These are phyloP conservation scores for Marcusenius ussheri DNA, from an alignment of 2,113 vertebrate genomes.

Conservation along the genomic window DNA sequence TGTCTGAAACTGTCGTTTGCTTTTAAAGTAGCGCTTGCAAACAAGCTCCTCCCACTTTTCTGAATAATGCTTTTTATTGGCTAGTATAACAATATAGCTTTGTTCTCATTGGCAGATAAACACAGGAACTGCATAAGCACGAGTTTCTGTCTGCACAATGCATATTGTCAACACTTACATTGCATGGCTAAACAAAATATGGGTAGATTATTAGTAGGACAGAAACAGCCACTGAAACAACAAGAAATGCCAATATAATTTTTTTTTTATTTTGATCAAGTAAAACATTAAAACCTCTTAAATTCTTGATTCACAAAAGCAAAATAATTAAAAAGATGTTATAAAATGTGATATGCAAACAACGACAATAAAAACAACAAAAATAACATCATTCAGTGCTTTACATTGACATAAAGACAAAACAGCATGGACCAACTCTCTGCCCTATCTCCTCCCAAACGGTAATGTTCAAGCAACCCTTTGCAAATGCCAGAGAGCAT, in stretches of 20 bases:
- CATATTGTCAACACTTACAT: background rate
- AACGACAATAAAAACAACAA: constrained; percentile 4
- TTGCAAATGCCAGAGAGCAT: background rate
- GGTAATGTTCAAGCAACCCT: background rate
- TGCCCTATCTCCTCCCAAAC: constrained; percentile 22
- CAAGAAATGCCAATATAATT: constrained; percentile 53
- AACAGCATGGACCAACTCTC: constrained; percentile 28
- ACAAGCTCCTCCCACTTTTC: background rate
- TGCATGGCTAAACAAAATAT: background rate
- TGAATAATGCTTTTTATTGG: background rate
- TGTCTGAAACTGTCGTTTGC: no score
- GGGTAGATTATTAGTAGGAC: background rate
- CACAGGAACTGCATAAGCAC: background rate
- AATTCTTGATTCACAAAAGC: constrained; percentile 57
- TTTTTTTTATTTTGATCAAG: constrained; percentile 60
- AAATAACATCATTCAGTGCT: constrained; percentile 56
- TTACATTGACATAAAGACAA: constrained; percentile 36
- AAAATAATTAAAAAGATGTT: constrained; percentile 44
- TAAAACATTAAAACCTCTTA: constrained; percentile 59
- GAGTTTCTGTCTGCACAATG: background rate
- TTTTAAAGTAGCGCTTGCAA: background rate
- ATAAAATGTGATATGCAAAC: constrained; percentile 56
- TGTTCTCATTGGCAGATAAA: background rate
- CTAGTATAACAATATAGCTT: background rate
- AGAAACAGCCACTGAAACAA: background rate